Percentiles rank a stretch among this genome's conserved stretches.
Conservation (phyloP, 2,888 invertebrate genomes). For the Archips xylosteana region DNA sequence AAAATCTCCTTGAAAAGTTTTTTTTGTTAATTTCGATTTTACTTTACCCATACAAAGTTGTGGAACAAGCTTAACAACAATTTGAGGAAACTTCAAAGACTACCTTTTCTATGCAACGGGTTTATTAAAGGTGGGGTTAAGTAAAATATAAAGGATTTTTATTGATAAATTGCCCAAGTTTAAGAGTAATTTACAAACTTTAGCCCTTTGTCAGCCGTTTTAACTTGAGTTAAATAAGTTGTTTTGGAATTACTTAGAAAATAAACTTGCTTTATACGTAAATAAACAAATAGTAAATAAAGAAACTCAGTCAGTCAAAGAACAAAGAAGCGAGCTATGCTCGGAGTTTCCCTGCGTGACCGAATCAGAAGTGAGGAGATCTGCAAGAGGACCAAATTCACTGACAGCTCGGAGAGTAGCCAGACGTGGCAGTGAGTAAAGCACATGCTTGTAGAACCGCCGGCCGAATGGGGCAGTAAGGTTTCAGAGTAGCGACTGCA, state of each 20-base stretch:
- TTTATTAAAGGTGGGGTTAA: slow-evolving; percentile 14
- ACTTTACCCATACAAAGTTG: neutral
- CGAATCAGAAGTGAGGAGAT: too few relatives aligned
- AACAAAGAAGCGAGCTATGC: too few relatives aligned
- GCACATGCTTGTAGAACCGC: too few relatives aligned
- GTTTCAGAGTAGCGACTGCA: too few relatives aligned
- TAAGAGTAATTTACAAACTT: slow-evolving; percentile 50
- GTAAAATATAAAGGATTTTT: slow-evolving; percentile 47
- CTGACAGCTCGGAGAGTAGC: too few relatives aligned
- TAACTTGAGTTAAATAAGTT: slow-evolving; percentile 48
- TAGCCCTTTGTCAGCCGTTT: slow-evolving; percentile 45
- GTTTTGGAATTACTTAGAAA: slow-evolving; percentile 31
- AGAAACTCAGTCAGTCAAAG: too few relatives aligned
- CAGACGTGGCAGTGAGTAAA: too few relatives aligned
- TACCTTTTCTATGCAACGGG: neutral
- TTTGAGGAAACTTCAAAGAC: slow-evolving; percentile 7
- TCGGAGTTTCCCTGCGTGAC: too few relatives aligned
- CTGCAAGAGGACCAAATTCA: too few relatives aligned
- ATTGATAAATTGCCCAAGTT: slow-evolving; percentile 54
- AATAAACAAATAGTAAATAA: too few relatives aligned
- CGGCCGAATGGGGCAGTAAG: too few relatives aligned
- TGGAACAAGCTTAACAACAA: slow-evolving; percentile 1
- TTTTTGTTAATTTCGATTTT: neutral
- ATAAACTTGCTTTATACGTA: neutral
- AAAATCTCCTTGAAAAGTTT: neutral